phyloP scores from a whole-genome alignment of 2,888 invertebrate genomes.

The Drosophila flavopinicola region DNA sequence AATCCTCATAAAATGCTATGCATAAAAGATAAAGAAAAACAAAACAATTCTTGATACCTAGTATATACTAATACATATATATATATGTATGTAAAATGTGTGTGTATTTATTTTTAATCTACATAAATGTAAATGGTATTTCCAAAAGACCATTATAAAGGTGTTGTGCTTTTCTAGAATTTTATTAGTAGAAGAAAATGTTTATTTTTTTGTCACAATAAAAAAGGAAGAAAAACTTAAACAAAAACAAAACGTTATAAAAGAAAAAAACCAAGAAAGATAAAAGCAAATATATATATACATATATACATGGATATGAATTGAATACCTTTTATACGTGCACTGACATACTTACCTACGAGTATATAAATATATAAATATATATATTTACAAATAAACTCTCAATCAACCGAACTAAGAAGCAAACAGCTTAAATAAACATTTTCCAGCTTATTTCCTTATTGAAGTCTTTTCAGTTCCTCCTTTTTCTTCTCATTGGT shows the following conservation, averaged over 20 bases:
- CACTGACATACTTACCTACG: conserved; percentile 79
- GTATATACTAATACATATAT: conserved; percentile 48
- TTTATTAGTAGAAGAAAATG: conserved; percentile 77
- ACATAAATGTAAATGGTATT: conserved; percentile 79
- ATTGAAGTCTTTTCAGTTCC: conserved; percentile 25
- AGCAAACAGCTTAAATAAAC: conserved; percentile 40
- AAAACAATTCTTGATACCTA: conserved; percentile 65
- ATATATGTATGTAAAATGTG: conserved; percentile 68
- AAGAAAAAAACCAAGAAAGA: conserved; percentile 26
- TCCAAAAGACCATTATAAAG: conserved; percentile 83
- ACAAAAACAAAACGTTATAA: conserved; percentile 45
- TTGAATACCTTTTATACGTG: conserved; percentile 81
- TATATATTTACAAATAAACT: conserved; percentile 60
- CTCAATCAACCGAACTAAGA: conserved; percentile 70
- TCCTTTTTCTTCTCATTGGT: conserved; percentile 18
- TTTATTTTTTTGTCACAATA: conserved; percentile 77
- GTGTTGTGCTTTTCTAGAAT: conserved; percentile 84
- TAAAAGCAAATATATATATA: conserved; percentile 57
- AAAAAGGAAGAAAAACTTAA: conserved; percentile 29
- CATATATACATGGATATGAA: conserved; percentile 68
- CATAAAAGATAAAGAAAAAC: conserved; percentile 48
- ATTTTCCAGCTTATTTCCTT: conserved; percentile 31
- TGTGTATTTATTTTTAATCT: conserved; percentile 74
- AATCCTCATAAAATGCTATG: conserved; percentile 67
- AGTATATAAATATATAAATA: conserved; percentile 50